These are phyloP conservation scores for Myioborus miniatus DNA, from an alignment of 2,797 vertebrate genomes.

Conservation along the genomic window DNA sequence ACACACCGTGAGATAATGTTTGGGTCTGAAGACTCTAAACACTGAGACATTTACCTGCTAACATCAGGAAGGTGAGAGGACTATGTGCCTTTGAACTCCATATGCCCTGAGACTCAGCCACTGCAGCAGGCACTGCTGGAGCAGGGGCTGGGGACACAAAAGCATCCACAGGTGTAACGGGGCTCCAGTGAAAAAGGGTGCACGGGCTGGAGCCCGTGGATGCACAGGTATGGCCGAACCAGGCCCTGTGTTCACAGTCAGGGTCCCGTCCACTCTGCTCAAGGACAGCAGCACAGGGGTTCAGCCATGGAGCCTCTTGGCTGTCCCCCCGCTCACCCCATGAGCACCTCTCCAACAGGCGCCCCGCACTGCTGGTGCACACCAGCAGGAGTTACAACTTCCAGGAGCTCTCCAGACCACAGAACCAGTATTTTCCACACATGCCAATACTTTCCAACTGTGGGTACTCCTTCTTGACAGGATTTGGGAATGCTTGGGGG, in stretches of 20 bases:
- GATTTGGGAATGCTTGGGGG: constrained; percentile 43
- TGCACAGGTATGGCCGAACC: accelerated
- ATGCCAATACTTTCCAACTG: neutral
- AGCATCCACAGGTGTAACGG: accelerated
- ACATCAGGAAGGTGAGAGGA: neutral
- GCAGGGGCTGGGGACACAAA: neutral
- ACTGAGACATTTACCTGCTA: neutral
- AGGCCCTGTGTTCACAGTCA: neutral
- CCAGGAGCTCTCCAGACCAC: constrained; percentile 27
- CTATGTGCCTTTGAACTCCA: neutral
- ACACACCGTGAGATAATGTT: neutral
- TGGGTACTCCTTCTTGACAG: constrained; percentile 31
- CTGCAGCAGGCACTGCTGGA: neutral
- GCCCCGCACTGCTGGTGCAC: neutral
- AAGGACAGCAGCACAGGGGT: neutral
- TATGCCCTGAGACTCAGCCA: neutral
- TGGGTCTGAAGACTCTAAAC: neutral
- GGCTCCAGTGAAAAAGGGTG: neutral
- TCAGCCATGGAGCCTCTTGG: neutral
- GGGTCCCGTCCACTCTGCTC: neutral
- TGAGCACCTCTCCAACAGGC: neutral
- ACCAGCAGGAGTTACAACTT: neutral
- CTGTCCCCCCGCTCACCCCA: neutral
- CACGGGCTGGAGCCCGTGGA: accelerated
- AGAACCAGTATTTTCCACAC: neutral